phyloP scores from a whole-genome alignment of 2,888 invertebrate genomes.

The Diloba caeruleocephala region DNA sequence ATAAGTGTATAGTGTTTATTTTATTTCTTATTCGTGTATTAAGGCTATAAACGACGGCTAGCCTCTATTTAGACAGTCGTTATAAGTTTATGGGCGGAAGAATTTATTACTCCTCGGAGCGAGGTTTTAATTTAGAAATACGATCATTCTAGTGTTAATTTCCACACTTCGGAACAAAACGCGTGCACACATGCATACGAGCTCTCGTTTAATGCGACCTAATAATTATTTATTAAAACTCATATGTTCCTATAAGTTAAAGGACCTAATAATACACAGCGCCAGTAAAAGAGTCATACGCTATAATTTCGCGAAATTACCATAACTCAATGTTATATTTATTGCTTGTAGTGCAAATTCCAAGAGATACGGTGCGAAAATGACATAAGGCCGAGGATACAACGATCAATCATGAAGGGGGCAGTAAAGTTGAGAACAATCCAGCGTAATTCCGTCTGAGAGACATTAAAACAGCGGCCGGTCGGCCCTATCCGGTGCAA shows the following conservation, averaged over 20 bases:
- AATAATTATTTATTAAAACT: slow-evolving; percentile 51
- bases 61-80: slow-evolving; percentile 87
- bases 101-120: slow-evolving; percentile 81
- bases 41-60: slow-evolving; percentile 81
- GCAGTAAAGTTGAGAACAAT: slow-evolving; percentile 89
- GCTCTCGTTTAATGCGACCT: slow-evolving; percentile 33
- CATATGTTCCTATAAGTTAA: slow-evolving; percentile 30
- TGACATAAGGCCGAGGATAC: slow-evolving; percentile 88
- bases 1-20: slow-evolving; percentile 64
- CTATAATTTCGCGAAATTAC: slow-evolving; percentile 76
- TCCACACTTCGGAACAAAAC: slow-evolving; percentile 71
- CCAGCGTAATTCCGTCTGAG: slow-evolving; percentile 88
- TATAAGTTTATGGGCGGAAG: slow-evolving; percentile 82
- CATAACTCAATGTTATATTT: slow-evolving; percentile 85
- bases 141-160: slow-evolving; percentile 82
- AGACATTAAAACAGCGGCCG: slow-evolving; percentile 87
- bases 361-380: slow-evolving; percentile 84
- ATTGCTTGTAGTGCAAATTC: slow-evolving; percentile 84
- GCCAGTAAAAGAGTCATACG: slow-evolving; percentile 58
- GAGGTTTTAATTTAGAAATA: slow-evolving; percentile 84
- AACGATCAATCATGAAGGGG: slow-evolving; percentile 87
- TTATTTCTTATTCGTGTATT: slow-evolving; percentile 75
- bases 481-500: slow-evolving; percentile 87
- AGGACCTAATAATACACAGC: slow-evolving; percentile 46
- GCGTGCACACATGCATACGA: slow-evolving; percentile 26